Base-by-base conservation (phyloP, 2,113 vertebrate genomes). In the Telmatochromis brachygnathus region DNA sequence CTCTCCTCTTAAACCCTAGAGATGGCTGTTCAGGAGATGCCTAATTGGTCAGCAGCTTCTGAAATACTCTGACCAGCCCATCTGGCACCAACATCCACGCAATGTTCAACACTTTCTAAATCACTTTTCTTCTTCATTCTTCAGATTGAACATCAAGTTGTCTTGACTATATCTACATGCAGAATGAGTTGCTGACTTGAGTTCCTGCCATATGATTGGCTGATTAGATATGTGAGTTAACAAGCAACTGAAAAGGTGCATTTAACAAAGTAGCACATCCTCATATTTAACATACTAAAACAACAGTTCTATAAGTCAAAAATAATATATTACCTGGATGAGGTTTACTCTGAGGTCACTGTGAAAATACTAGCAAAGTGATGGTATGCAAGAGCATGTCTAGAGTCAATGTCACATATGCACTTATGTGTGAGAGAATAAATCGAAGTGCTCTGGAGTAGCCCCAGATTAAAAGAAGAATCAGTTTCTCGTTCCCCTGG, bases 391-490 rank as follows among this genome's bases (percentile, higher is more conserved):
- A 77, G 9, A 49, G 45, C 42, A 75, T 28, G 70, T 17, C 42
- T 51, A 33, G 17, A 77, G 10, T 77, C 23, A 51, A 5, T 51
- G 26, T 33, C 45, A 77, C 73, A 30, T 8, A 77, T 51, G 45
- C 45, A 77, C 54, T 81, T 68, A 53, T 23, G n/a, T 47, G 45
- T 53, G n/a, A 68, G 21, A 54, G n/a, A 33, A 49, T 83, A 79
- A 70, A 90, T 89, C 28, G 81, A 87, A 62, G 56, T 53, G 45
- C 45, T 30, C 11, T 28, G 55, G 62, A n/a, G 35, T 47, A 88
- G 56, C 14, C 49, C 37, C n/a, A 35, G 58, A 35, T 19, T 17
- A 9, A 26, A 70, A 19, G 23, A 70, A 35, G 35, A 28, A 54
- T 51, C 45, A 73, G 26, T 53, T 6, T 58, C 26, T 47, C 12